Evolutionary conservation across 2,113 vertebrate genomes (phyloP).

Genomic region (Alces alces): DNA sequence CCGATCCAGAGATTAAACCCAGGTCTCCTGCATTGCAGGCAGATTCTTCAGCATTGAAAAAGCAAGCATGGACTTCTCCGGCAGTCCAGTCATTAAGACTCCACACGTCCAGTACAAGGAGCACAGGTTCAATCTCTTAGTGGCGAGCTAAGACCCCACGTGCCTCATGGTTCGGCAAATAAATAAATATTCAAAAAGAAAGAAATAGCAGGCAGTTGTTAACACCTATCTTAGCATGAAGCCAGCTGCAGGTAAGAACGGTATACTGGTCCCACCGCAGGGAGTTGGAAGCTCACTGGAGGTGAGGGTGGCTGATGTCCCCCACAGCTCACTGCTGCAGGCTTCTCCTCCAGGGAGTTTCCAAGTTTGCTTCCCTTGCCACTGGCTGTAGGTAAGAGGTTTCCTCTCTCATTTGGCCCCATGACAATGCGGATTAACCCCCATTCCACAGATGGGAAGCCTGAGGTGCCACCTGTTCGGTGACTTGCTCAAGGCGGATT

Average conservation of each 20-base stretch:
- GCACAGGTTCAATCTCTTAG: neutral
- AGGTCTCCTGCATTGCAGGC: neutral
- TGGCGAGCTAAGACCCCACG: neutral
- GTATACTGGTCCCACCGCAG: neutral
- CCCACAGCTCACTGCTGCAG: neutral
- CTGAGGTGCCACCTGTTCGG: neutral
- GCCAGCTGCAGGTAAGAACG: neutral
- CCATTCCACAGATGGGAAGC: neutral
- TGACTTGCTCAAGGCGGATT: neutral
- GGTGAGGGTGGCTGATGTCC: neutral
- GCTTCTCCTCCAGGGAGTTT: neutral
- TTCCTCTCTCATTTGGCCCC: neutral
- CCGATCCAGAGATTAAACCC: neutral
- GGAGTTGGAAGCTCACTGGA: neutral
- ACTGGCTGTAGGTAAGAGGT: neutral
- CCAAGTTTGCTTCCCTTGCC: neutral
- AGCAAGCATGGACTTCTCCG: neutral
- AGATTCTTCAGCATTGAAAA: neutral
- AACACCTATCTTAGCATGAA: neutral
- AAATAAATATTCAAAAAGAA: neutral
- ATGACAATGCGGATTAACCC: neutral
- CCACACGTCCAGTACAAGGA: neutral
- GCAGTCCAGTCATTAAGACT: neutral
- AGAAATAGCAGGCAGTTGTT: neutral
- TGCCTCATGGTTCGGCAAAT: neutral